Conservation (phyloP, 2,888 invertebrate genomes). For the Notocelia uddmanniana region DNA sequence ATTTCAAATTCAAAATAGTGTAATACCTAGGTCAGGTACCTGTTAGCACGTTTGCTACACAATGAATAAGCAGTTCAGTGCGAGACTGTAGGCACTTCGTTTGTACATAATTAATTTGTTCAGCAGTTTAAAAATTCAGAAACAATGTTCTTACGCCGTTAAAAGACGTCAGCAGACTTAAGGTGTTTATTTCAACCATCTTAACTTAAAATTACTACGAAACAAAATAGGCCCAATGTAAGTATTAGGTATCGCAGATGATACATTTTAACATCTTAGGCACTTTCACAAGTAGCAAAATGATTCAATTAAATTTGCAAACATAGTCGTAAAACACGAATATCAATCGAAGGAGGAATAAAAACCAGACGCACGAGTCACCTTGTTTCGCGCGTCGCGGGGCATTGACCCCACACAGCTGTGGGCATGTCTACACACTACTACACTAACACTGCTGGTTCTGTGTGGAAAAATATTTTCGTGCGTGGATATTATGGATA, state of each 20-base stretch:
- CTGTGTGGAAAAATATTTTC: slow-evolving; percentile 42
- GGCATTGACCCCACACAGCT: slow-evolving; percentile 79
- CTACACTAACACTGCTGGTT: slow-evolving; percentile 59
- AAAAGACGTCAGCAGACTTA: background rate
- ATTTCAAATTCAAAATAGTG: too few relatives aligned
- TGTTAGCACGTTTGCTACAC: background rate
- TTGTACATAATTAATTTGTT: background rate
- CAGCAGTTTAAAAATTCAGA: background rate
- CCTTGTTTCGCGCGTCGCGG: slow-evolving; percentile 78
- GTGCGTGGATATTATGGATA: slow-evolving; percentile 27
- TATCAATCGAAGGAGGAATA: slow-evolving; percentile 64
- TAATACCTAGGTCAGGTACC: background rate
- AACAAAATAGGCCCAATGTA: background rate
- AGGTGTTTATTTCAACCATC: background rate
- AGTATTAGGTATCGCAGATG: too few relatives aligned
- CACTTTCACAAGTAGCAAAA: too few relatives aligned
- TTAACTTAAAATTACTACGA: too few relatives aligned
- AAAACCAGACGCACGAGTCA: slow-evolving; percentile 72
- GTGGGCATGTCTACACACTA: slow-evolving; percentile 61
- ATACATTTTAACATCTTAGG: too few relatives aligned
- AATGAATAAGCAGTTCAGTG: background rate
- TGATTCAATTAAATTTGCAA: slow-evolving; percentile 51
- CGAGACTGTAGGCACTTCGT: background rate
- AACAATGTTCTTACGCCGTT: background rate
- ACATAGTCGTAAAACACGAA: slow-evolving; percentile 55